Conservation (phyloP, 2,888 invertebrate species). For the Meiosimyza platycephala region DNA sequence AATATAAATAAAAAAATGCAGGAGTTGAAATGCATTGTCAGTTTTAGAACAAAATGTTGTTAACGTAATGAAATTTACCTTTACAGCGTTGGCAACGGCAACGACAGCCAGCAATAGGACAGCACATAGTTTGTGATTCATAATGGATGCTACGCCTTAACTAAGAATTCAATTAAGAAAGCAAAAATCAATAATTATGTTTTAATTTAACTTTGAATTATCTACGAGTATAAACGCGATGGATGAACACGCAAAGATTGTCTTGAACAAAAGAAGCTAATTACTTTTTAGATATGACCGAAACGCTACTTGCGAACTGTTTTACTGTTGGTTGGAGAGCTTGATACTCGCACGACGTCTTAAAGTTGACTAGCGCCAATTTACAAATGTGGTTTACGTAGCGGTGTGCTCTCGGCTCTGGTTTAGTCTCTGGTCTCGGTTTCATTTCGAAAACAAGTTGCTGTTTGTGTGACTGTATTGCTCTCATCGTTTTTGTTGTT, state of each 20-base stretch:
- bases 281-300: background rate
- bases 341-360: conserved; percentile 23
- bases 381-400: conserved; percentile 16
- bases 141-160: conserved; percentile 29
- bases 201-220: conserved; percentile 4
- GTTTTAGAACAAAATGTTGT: background rate
- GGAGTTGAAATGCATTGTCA: too few species aligned
- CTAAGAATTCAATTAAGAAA: conserved; percentile 1
- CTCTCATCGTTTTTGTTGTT: background rate
- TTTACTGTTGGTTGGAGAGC: background rate
- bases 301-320: too few species aligned
- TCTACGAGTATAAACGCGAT: background rate
- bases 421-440: conserved; percentile 5
- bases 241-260: background rate
- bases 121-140: conserved; percentile 49
- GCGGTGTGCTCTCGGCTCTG: conserved; percentile 4
- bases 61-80: conserved; percentile 46
- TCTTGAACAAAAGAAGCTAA: background rate
- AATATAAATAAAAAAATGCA: too few species aligned
- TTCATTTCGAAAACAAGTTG: background rate
- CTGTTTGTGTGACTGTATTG: too few species aligned
- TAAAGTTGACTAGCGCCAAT: conserved; percentile 23
- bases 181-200: background rate
- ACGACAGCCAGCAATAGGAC: conserved; percentile 53
- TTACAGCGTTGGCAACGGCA: conserved; percentile 52